A percentile compares a stretch with the other conserved stretches of the same genome.
Conservation (phyloP, 2,888 invertebrate species). For the Balanococcus diminutus region DNA sequence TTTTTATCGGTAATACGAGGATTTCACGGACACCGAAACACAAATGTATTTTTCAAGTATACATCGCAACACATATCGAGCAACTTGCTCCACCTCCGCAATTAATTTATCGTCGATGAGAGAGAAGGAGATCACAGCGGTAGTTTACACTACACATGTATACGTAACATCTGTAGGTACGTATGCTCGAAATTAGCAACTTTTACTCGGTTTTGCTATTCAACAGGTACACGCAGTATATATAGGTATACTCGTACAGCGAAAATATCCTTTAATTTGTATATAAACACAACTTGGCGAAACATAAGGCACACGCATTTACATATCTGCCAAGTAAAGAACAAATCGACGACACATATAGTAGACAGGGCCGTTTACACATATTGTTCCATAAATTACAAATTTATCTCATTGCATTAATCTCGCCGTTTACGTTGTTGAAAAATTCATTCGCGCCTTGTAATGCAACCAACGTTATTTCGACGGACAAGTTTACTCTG, state of each 20-base stretch:
- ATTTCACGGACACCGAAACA: slow-evolving; percentile 3
- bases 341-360: background rate
- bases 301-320: background rate
- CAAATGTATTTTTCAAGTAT: background rate
- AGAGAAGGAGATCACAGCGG: background rate
- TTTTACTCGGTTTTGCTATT: background rate
- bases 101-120: background rate
- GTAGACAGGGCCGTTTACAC: background rate
- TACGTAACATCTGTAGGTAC: background rate
- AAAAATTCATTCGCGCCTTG: slow-evolving; percentile 22
- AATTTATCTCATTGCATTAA: slow-evolving; percentile 20
- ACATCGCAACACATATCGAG: background rate
- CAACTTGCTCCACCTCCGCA: slow-evolving; percentile 5
- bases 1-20: background rate
- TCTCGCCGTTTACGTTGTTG: background rate
- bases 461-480: background rate
- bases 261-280: slow-evolving; percentile 3
- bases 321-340: background rate
- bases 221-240: background rate
- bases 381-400: slow-evolving; percentile 27
- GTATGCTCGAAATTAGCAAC: background rate
- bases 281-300: background rate
- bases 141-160: background rate
- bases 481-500: background rate
- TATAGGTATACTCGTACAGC: background rate